These are phyloP conservation scores for Brotogeris chrysoptera DNA, from an alignment of 2,797 vertebrate genomes.

Conservation along the genomic window DNA sequence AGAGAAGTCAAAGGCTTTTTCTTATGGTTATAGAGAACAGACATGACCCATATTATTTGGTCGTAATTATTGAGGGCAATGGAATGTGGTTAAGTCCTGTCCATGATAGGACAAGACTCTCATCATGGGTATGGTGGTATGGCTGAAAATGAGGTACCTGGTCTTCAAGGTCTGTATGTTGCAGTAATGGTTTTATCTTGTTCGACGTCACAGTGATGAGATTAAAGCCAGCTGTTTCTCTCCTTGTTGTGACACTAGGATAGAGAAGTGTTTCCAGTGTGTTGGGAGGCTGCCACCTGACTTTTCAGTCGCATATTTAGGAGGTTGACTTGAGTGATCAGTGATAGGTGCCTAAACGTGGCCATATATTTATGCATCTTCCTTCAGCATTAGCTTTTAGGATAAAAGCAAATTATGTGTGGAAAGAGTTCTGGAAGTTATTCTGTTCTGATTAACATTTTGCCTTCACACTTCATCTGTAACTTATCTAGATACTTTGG, in stretches of 20 bases:
- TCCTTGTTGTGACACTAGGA: fast-evolving
- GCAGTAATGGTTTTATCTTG: neutral
- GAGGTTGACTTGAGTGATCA: neutral
- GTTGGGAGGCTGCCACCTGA: neutral
- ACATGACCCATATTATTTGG: fast-evolving
- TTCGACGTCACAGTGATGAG: fast-evolving
- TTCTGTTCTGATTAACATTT: neutral
- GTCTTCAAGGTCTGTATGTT: neutral
- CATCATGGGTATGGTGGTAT: neutral
- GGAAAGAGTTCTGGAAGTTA: neutral
- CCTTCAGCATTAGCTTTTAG: neutral
- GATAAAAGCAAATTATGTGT: neutral
- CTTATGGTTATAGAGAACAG: neutral
- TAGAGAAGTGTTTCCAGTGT: neutral
- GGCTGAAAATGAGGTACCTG: neutral
- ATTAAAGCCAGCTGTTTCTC: neutral
- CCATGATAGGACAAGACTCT: neutral
- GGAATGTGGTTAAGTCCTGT: neutral
- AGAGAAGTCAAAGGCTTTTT: neutral
- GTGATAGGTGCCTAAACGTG: neutral
- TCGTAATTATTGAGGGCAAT: neutral
- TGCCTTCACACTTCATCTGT: neutral
- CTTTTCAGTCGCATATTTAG: neutral
- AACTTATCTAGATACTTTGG: neutral
- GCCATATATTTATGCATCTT: neutral